A percentile compares a stretch with the other conserved stretches of the same genome.
Evolutionary conservation across 2,888 invertebrate species (phyloP).

Genomic region (Aporophyla nigra): DNA sequence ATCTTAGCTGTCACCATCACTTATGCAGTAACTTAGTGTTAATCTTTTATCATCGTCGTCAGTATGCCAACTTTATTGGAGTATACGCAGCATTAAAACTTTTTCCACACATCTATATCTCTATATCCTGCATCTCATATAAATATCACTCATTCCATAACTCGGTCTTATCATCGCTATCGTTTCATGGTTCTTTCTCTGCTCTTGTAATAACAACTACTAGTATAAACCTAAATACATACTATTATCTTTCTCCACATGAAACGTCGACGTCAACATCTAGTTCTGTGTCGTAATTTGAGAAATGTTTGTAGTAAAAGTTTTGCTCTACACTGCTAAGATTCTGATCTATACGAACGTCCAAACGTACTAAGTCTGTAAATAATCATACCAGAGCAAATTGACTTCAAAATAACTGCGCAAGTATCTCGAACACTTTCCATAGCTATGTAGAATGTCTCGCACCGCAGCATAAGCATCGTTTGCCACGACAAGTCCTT

Average conservation of each 20-base stretch:
- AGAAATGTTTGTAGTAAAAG: no score
- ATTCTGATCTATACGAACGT: no score
- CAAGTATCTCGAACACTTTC: slow-evolving; percentile 34
- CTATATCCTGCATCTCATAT: no score
- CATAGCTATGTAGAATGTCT: slow-evolving; percentile 36
- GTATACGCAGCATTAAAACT: not conserved
- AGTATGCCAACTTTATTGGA: not conserved
- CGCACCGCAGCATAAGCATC: slow-evolving; percentile 33
- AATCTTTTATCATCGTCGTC: not conserved
- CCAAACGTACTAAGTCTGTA: not conserved
- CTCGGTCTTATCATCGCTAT: not conserved
- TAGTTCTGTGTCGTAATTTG: no score
- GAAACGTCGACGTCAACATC: no score
- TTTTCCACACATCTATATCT: not conserved
- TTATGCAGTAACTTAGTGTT: not conserved
- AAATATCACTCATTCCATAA: no score
- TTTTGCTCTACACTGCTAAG: no score
- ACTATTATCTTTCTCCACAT: no score
- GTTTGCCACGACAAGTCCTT: slow-evolving; percentile 17
- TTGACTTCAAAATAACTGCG: slow-evolving; percentile 21
- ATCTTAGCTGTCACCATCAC: not conserved
- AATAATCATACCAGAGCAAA: slow-evolving; percentile 32
- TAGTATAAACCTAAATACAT: no score
- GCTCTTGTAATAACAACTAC: no score
- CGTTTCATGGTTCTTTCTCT: no score